Evolutionary conservation across 2,113 vertebrate species (phyloP).

Genomic region (Gallinago paraguaiae): DNA sequence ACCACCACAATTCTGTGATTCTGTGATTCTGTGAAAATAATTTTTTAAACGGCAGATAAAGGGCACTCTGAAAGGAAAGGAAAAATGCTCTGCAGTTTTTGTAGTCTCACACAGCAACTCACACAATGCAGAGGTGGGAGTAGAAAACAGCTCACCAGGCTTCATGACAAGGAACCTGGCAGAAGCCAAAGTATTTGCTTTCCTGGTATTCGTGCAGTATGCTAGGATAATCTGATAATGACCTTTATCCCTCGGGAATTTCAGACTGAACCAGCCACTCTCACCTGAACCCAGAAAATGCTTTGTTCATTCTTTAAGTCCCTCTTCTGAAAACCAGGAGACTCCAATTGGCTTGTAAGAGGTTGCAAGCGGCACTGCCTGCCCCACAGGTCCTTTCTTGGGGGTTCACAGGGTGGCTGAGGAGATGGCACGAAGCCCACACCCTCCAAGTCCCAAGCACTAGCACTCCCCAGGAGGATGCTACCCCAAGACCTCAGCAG

Average conservation of each 20-base stretch:
- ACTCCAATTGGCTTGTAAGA: neutral
- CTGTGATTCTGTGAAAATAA: too few relatives aligned
- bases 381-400: neutral
- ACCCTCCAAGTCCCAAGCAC: neutral
- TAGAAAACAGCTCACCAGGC: neutral
- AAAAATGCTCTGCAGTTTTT: neutral
- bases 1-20: too few relatives aligned
- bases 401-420: neutral
- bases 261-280: neutral
- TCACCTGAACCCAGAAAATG: neutral
- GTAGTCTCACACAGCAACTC: neutral
- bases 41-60: neutral
- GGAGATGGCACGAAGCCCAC: neutral
- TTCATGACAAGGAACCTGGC: neutral
- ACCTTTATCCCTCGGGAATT: neutral
- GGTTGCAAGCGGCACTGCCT: neutral
- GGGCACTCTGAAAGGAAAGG: neutral
- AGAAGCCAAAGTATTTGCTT: neutral
- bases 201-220: neutral
- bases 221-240: neutral
- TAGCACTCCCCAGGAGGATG: neutral
- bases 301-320: neutral
- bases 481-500: neutral
- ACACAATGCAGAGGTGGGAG: neutral
- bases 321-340: neutral